Percentiles rank a stretch among this genome's conserved stretches.
Evolutionary conservation across 2,113 vertebrate species (phyloP).

Genomic region (Centropristis striata): DNA sequence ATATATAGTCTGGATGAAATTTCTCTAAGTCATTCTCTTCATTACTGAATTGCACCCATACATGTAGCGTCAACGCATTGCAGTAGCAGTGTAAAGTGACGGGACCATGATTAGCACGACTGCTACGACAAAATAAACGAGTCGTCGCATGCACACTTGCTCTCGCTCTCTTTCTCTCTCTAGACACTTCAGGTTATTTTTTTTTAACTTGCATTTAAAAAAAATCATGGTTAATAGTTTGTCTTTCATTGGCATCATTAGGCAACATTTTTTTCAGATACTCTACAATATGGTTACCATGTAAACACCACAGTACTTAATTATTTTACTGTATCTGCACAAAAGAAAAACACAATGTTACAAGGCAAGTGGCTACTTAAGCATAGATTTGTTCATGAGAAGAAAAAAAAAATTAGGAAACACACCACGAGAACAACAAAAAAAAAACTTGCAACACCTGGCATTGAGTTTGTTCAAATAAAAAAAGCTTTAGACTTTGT

Average conservation of each 20-base stretch:
- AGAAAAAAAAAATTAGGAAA: conserved; percentile 62
- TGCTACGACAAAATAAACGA: conserved; percentile 55
- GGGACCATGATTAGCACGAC: conserved; percentile 77
- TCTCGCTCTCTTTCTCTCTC: conserved; percentile 59
- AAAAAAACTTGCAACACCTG: conserved; percentile 69
- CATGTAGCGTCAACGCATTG: conserved; percentile 71
- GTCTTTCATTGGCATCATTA: conserved; percentile 86
- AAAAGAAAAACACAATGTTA: conserved; percentile 86
- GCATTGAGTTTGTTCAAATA: conserved; percentile 77
- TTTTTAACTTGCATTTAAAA: conserved; percentile 77
- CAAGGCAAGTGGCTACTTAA: conserved; percentile 87
- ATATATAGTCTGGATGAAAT: conserved; percentile 87
- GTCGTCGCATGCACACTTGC: conserved; percentile 53
- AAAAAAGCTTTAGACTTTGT: conserved; percentile 74
- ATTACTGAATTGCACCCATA: conserved; percentile 83
- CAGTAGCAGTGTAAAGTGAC: conserved; percentile 78
- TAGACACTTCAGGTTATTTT: conserved; percentile 80
- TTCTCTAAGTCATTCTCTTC: conserved; percentile 82
- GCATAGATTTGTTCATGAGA: conserved; percentile 85
- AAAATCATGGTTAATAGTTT: conserved; percentile 77
- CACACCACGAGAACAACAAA: conserved; percentile 64
- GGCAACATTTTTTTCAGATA: conserved; percentile 79
- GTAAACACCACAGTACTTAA: conserved; percentile 87
- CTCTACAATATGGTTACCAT: conserved; percentile 84
- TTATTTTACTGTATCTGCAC: conserved; percentile 81